phyloP scores from a whole-genome alignment of 2,113 vertebrate species.

The Morone saxatilis region DNA sequence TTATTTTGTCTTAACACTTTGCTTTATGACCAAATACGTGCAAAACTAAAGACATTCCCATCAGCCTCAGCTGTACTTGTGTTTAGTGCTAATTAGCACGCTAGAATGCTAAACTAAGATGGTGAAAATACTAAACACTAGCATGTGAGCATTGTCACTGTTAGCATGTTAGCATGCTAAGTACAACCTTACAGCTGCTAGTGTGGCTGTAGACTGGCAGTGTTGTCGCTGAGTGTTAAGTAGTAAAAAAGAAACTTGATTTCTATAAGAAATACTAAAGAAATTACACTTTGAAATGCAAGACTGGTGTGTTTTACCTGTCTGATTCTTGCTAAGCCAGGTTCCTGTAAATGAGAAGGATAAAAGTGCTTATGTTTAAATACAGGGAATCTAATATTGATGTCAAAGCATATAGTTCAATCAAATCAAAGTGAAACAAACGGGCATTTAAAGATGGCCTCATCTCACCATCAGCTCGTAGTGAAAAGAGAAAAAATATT shows the following conservation, averaged over 20 bases:
- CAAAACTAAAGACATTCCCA: neutral
- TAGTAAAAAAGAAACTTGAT: neutral
- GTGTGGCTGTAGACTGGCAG: neutral
- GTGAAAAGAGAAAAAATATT: neutral
- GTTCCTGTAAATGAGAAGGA: constrained; percentile 54
- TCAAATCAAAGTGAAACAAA: constrained; percentile 11
- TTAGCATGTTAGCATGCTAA: neutral
- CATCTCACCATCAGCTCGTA: neutral
- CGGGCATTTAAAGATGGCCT: neutral
- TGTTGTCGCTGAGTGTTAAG: neutral
- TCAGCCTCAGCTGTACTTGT: neutral
- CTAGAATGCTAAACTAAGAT: neutral
- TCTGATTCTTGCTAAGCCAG: constrained; percentile 37
- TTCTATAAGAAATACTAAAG: neutral
- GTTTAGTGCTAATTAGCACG: neutral
- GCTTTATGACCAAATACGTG: too few relatives aligned
- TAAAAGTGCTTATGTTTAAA: neutral
- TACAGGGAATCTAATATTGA: neutral
- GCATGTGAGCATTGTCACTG: too few relatives aligned
- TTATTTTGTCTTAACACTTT: too few relatives aligned
- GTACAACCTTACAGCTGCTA: neutral
- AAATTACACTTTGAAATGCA: neutral
- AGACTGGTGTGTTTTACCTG: constrained; percentile 62
- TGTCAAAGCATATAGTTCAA: neutral
- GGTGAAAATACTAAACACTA: neutral